Evolutionary conservation across 2,113 vertebrate species (phyloP).

Genomic region (Chamaetylas fuelleborni): DNA sequence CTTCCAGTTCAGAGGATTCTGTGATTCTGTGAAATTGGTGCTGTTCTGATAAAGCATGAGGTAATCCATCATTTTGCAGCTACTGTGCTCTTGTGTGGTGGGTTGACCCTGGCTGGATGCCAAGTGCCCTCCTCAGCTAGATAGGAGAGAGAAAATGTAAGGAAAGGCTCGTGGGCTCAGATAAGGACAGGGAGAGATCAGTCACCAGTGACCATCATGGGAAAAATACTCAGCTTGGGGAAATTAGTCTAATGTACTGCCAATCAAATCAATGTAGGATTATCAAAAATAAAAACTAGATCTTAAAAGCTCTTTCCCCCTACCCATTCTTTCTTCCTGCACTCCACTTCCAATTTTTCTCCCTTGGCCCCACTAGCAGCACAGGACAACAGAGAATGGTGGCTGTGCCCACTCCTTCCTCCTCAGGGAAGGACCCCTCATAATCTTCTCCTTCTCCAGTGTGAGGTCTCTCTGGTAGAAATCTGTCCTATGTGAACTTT

Average conservation of each 20-base stretch:
- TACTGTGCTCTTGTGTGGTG: background rate
- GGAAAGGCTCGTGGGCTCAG: accelerated
- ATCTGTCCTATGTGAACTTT: background rate
- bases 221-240: background rate
- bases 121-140: background rate
- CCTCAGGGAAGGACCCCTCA: background rate
- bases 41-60: background rate
- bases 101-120: background rate
- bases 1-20: background rate
- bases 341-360: background rate
- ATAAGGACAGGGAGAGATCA: background rate
- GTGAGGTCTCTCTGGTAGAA: background rate
- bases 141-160: background rate
- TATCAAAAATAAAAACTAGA: background rate
- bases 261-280: background rate
- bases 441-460: background rate
- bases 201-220: accelerated
- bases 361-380: background rate
- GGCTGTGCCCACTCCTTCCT: background rate
- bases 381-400: background rate
- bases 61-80: accelerated
- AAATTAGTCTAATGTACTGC: background rate
- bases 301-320: background rate
- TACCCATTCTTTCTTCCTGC: background rate
- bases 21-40: background rate